A percentile compares a stretch with the other conserved stretches of the same genome.
These are phyloP conservation scores for Phoebastria nigripes DNA, from an alignment of 2,797 vertebrate genomes.

Conservation along the genomic window DNA sequence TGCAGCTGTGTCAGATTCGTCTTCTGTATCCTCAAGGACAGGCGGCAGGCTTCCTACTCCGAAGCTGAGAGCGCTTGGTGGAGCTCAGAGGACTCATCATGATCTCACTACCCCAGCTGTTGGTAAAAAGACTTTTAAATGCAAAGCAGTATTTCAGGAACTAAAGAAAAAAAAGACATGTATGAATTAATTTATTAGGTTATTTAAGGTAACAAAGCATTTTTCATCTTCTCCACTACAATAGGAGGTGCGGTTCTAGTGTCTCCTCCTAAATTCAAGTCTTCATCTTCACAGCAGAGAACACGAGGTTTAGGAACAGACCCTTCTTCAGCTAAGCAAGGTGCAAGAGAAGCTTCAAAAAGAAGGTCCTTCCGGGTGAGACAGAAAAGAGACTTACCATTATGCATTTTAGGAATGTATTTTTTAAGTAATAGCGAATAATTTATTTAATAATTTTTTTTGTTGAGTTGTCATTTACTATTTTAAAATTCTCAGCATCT, in stretches of 20 bases:
- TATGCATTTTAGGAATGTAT: not conserved
- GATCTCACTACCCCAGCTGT: constrained; percentile 78
- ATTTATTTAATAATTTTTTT: not conserved
- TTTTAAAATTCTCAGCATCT: not conserved
- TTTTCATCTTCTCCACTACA: constrained; percentile 1
- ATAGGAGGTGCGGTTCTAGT: constrained; percentile 79
- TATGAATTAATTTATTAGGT: not conserved
- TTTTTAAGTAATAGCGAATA: not conserved
- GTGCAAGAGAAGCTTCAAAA: constrained; percentile 33
- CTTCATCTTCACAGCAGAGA: constrained; percentile 55
- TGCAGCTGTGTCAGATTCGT: constrained; percentile 47
- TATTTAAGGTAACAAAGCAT: not conserved
- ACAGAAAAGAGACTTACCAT: not conserved
- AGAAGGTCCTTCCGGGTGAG: constrained; percentile 60
- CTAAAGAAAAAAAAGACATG: not conserved
- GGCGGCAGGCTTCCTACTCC: constrained; percentile 78
- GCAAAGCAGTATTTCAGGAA: not conserved
- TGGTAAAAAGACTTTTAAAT: constrained; percentile 73
- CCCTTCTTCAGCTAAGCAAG: constrained; percentile 43
- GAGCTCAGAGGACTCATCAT: constrained; percentile 75
- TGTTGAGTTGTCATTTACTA: not conserved
- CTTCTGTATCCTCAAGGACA: constrained; percentile 56
- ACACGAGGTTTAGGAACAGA: constrained; percentile 48
- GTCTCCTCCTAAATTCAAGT: constrained; percentile 74
- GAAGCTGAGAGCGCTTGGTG: constrained; percentile 67